Conservation (phyloP, 2,888 invertebrate genomes). For the Micropterix aruncella region DNA sequence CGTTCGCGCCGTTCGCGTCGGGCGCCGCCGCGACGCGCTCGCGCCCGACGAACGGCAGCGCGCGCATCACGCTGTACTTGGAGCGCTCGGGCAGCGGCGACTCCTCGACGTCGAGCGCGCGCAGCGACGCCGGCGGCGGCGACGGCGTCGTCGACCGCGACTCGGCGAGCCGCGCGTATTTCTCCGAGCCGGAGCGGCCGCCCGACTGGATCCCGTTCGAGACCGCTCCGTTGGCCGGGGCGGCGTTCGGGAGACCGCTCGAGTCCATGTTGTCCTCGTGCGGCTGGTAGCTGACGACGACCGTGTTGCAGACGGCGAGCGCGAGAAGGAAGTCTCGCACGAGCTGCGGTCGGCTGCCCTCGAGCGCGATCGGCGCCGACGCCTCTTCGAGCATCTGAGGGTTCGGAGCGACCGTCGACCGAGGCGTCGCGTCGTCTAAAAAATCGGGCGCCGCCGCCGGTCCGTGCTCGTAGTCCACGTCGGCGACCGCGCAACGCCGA, state of each 20-base stretch:
- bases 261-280: constrained; percentile 55
- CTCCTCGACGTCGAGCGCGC: constrained; percentile 16
- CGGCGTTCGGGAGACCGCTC: constrained; percentile 28
- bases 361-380: constrained; percentile 21
- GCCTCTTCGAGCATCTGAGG: constrained; percentile 28
- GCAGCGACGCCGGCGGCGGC: constrained; percentile 42
- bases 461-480: constrained; percentile 79
- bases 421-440: constrained; percentile 30
- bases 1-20: constrained; percentile 3
- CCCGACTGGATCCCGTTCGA: constrained; percentile 7
- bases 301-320: constrained; percentile 91
- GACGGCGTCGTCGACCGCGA: constrained; percentile 65
- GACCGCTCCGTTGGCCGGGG: constrained; percentile 7
- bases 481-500: constrained; percentile 76
- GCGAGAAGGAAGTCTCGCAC: constrained; percentile 83
- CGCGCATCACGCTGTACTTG: constrained; percentile 16
- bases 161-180: constrained; percentile 59
- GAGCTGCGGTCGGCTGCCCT: constrained; percentile 48
- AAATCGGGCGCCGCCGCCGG: constrained; percentile 57
- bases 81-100: constrained; percentile 25
- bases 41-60: constrained; percentile 15
- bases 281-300: constrained; percentile 82
- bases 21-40: constrained; percentile 12
- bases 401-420: constrained; percentile 32
- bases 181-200: constrained; percentile 17